Conservation (phyloP, 2,888 invertebrate species). For the Diarsia dahlii region DNA sequence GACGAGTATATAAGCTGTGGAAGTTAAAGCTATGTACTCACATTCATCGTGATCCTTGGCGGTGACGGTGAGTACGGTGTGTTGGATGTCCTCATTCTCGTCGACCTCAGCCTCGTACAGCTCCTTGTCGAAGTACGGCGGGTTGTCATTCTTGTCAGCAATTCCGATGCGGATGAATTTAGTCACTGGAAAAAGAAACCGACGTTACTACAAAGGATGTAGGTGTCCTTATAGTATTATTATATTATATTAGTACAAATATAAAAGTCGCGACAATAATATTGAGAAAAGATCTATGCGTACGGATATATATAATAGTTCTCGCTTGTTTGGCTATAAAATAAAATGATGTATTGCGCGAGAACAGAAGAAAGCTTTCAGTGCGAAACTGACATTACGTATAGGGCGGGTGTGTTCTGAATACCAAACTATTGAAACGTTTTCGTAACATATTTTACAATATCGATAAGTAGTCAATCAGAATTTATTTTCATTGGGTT, state of each 20-base stretch:
- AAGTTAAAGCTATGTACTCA: slow-evolving; percentile 91
- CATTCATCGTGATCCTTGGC: slow-evolving; percentile 99
- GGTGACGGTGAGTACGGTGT: slow-evolving; percentile 99
- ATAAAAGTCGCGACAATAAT: slow-evolving; percentile 18
- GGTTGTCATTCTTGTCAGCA: slow-evolving; percentile 99
- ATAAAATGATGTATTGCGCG: slow-evolving; percentile 61
- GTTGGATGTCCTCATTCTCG: slow-evolving; percentile 99
- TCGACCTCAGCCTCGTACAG: slow-evolving; percentile 99
- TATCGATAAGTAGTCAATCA: slow-evolving; percentile 33
- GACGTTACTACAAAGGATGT: slow-evolving; percentile 46
- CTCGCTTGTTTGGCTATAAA: slow-evolving; percentile 57
- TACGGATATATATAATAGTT: slow-evolving; percentile 22
- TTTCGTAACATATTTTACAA: slow-evolving; percentile 36
- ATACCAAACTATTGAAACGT: slow-evolving; percentile 47
- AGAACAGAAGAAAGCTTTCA: slow-evolving; percentile 72
- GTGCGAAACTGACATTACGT: slow-evolving; percentile 56
- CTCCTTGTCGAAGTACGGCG: slow-evolving; percentile 99
- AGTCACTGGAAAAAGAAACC: slow-evolving; percentile 94
- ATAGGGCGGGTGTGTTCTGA: slow-evolving; percentile 49
- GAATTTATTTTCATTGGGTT: slow-evolving; percentile 47
- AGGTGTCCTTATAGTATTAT: too few relatives aligned
- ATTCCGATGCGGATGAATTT: slow-evolving; percentile 99
- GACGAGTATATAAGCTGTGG: slow-evolving; percentile 34
- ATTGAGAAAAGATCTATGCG: slow-evolving; percentile 19
- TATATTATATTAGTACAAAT: too few relatives aligned